Evolutionary conservation across 2,888 invertebrate species (phyloP).

Genomic region (Nomada fabriciana): DNA sequence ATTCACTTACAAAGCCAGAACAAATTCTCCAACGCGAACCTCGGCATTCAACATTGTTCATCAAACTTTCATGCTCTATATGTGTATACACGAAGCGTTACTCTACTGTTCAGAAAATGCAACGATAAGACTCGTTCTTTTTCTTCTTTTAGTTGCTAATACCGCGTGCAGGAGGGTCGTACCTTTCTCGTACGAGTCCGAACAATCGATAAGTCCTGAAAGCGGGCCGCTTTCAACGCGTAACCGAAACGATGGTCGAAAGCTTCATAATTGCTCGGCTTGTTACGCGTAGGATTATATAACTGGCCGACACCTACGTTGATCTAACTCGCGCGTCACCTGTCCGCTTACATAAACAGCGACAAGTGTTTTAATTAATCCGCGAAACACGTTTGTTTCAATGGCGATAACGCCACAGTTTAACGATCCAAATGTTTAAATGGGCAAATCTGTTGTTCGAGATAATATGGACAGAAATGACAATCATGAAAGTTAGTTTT

Average conservation of each 20-base stretch:
- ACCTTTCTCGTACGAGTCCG: background rate
- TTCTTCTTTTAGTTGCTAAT: no score
- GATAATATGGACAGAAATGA: background rate
- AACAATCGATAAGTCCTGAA: constrained; percentile 7
- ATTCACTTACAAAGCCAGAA: no score
- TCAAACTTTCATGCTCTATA: no score
- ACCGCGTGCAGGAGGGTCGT: background rate
- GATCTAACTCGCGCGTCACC: constrained; percentile 29
- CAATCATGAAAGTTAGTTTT: background rate
- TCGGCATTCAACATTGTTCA: no score
- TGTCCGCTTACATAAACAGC: constrained; percentile 49
- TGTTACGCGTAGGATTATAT: constrained; percentile 44
- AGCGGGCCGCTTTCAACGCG: constrained; percentile 2
- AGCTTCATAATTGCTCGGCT: constrained; percentile 32
- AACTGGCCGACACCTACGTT: constrained; percentile 39
- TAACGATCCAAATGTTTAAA: constrained; percentile 21
- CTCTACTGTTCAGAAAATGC: no score
- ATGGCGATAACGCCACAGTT: constrained; percentile 15
- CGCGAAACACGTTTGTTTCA: constrained; percentile 25
- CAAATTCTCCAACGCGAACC: no score
- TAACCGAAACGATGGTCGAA: constrained; percentile 7
- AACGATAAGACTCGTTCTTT: no score
- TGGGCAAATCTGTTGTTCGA: background rate
- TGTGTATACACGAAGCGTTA: no score
- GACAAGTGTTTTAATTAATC: constrained; percentile 58